Base-by-base conservation (phyloP, 2,113 vertebrate genomes). In the Callipepla californica region DNA sequence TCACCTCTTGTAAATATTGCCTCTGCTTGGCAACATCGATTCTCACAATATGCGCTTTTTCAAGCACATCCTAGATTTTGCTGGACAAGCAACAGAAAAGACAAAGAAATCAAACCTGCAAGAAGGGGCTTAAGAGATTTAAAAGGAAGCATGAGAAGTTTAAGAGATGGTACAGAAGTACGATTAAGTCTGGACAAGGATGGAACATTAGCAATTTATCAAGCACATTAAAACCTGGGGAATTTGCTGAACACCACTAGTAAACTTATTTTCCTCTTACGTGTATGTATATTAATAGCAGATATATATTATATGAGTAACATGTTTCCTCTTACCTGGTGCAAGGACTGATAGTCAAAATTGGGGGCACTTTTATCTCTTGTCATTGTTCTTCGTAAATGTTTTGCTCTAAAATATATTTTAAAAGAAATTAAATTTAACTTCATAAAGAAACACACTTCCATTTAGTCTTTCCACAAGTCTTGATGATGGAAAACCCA, bases 301-400 rank as follows among this genome's bases (percentile, higher is more conserved):
- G 51, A 80, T 4, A 80, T 91, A 87, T 32, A 67, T 57, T 40
- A 12, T 1, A 83, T 10, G 21, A 73, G 28, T 67, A 85, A 88
- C 48, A 14, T n/a, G 40, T 55, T 96, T 89, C 75, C 45, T 65
- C 97, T 93, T 96, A 98, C 98, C 98, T 98, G 97, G 91, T 94
- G 97, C 38, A 97, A 40, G 74, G 96, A 94, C 13, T 97, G 92
- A 30, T 96, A 97, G 85, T 98, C 96, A 87, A 98, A 96, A 92
- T 98, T 97, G 15, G 98, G 97, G 34, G 98, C 96, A 38, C 98
- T 98, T 95, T 94, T 97, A 73, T 98, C 98, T 96, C 97, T 97
- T 34, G 97, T 96, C 76, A 98, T 94, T n/a, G 97, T 95, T 93
- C 97, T 98, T 95, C 96, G 97, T 96, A 98, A 96, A 79, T 98